Conservation (phyloP, 2,797 vertebrate species). For the Antrozous pallidus region DNA sequence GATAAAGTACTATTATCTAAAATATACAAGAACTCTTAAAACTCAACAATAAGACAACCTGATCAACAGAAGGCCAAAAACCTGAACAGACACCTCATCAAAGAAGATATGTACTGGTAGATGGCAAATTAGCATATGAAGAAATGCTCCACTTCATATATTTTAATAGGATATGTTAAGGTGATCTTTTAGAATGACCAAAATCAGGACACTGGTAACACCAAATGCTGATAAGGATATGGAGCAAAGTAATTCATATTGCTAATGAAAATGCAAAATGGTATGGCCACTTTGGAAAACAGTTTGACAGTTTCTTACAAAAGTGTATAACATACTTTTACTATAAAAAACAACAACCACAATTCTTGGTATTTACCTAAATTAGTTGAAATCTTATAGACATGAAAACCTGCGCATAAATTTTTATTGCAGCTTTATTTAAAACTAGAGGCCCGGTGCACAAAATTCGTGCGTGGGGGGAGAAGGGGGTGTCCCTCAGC, state of each 20-base stretch:
- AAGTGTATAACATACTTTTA: not conserved
- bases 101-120: not conserved
- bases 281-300: not conserved
- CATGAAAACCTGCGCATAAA: not conserved
- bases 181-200: not conserved
- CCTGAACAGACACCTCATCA: not conserved
- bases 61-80: constrained; percentile 8
- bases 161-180: too few relatives aligned
- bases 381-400: not conserved
- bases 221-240: not conserved
- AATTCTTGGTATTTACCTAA: not conserved
- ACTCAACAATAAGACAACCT: not conserved
- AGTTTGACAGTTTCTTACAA: not conserved
- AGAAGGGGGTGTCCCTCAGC: too few relatives aligned
- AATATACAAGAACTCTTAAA: not conserved
- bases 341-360: not conserved
- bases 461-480: too few relatives aligned
- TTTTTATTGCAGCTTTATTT: not conserved
- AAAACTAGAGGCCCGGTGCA: too few relatives aligned
- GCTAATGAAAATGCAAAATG: not conserved
- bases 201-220: not conserved
- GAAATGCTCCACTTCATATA: not conserved
- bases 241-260: not conserved
- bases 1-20: not conserved
- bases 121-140: not conserved